Evolutionary conservation across 2,113 vertebrate species (phyloP), one percentile per base, ranked within the genome.

Genomic region (Myanophis thanlyinensis): DNA sequence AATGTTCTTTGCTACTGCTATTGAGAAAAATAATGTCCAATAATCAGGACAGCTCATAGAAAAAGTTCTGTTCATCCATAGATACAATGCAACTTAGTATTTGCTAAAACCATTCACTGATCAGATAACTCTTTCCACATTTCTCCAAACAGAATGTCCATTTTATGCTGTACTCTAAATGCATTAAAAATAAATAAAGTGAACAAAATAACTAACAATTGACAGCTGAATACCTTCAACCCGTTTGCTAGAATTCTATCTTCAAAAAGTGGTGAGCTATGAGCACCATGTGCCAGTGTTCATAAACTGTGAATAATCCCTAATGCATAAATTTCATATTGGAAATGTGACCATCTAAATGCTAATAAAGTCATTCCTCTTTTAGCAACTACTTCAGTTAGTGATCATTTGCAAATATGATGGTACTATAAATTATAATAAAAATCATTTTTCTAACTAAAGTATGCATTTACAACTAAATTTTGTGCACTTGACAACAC

Each of bases 31-130:
- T 93, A 92, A 88, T 13, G 90, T 89, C 92, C 91, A 93, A 93
- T 96, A 95, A 95, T 95, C 96, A 95, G 94, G 53, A 89, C 44
- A 80, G 3, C 73, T 40, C 85, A 23, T 3, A 52, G 30, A 56
- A 56, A 91, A 85, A 23, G 15, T 52, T 73, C 3, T 53, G 49
- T 52, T 85, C 80, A n/a, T 12, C 85, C 52, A 13, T 5, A 47
- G 15, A n/a, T 30, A 89, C 47, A 89, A 59, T 56, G 23, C 46
- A 89, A 30, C 56, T 89, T 89, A 30, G 8, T n/a, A 89, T 48
- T 67, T 84, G n/a, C 49, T 15, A 44, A 40, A 80, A 40, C 18
- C 73, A 22, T 6, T 40, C 6, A 56, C 15, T 62, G 11, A 48
- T 87, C 22, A 62, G 53, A 59, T 48, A 59, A 87, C 47, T 48